A percentile compares a stretch with the other conserved stretches of the same genome.
Conservation (phyloP, 2,888 invertebrate genomes). For the Drosophila diplacantha region DNA sequence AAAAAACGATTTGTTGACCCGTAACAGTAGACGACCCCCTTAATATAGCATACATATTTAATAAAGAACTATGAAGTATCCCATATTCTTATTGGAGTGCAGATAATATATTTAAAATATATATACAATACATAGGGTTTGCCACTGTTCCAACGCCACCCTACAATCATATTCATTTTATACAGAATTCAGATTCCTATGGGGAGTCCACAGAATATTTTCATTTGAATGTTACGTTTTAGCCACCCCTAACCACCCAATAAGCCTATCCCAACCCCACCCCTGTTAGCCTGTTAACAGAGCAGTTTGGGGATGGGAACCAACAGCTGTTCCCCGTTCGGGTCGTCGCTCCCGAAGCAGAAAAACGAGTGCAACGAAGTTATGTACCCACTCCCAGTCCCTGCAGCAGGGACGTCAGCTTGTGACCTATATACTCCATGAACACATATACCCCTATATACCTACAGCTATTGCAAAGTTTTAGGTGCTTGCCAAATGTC, state of each 20-base stretch:
- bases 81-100: not conserved
- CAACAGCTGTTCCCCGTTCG: constrained; percentile 32
- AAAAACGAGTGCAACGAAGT: constrained; percentile 63
- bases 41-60: not conserved
- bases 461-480: constrained; percentile 20
- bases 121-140: not conserved
- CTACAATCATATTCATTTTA: not conserved
- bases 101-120: not conserved
- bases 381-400: constrained; percentile 14
- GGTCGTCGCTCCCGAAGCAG: constrained; percentile 21
- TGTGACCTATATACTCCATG: constrained; percentile 56
- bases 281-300: constrained; percentile 17
- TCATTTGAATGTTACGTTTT: not conserved
- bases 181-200: not conserved
- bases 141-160: not conserved
- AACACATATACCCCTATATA: constrained; percentile 8
- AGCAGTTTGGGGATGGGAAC: constrained; percentile 9
- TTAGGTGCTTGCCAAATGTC: constrained; percentile 4
- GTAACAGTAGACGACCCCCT: too few species aligned
- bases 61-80: not conserved
- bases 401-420: constrained; percentile 47
- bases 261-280: constrained; percentile 24
- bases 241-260: not conserved
- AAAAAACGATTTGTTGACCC: too few species aligned
- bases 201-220: not conserved